phyloP scores from a whole-genome alignment of 2,797 vertebrate genomes.

The Scomberomorus guttatus region DNA sequence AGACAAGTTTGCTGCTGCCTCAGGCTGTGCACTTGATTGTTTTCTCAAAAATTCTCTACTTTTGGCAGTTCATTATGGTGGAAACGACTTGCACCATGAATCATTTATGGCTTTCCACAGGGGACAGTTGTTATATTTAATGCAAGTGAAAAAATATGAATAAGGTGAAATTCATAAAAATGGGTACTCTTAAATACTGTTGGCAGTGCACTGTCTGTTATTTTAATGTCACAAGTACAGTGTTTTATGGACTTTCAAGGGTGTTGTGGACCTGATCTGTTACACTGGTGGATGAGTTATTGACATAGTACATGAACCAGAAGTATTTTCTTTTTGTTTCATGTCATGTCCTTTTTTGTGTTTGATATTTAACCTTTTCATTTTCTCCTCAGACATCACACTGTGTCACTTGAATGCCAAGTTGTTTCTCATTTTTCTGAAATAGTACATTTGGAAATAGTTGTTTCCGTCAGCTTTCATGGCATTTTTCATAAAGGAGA shows the following conservation, averaged over 20 bases:
- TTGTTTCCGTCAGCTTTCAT: slow-evolving; percentile 39
- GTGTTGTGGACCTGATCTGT: neutral
- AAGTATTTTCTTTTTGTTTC: slow-evolving; percentile 25
- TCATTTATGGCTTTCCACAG: slow-evolving; percentile 24
- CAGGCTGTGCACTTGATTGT: slow-evolving; percentile 2
- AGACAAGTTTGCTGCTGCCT: slow-evolving; percentile 5
- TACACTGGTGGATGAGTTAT: slow-evolving; percentile 1
- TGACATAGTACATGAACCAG: slow-evolving; percentile 9
- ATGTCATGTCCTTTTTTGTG: neutral
- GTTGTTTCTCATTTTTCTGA: slow-evolving; percentile 20
- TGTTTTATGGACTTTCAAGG: slow-evolving; percentile 36
- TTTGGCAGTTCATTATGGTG: neutral
- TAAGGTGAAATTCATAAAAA: slow-evolving; percentile 16
- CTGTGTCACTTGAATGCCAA: slow-evolving; percentile 31
- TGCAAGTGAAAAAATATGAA: slow-evolving; percentile 12
- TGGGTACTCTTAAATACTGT: slow-evolving; percentile 6
- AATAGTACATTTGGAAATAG: slow-evolving; percentile 10
- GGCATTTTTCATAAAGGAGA: slow-evolving; percentile 40
- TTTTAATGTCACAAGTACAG: slow-evolving; percentile 34
- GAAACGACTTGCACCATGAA: neutral
- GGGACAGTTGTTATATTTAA: slow-evolving; percentile 29
- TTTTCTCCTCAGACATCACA: slow-evolving; percentile 24
- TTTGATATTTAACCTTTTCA: slow-evolving; percentile 51
- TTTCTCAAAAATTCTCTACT: slow-evolving; percentile 13
- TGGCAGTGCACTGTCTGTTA: slow-evolving; percentile 24